Conservation (phyloP, 2,888 invertebrate genomes). For the Torymus tubicola region DNA sequence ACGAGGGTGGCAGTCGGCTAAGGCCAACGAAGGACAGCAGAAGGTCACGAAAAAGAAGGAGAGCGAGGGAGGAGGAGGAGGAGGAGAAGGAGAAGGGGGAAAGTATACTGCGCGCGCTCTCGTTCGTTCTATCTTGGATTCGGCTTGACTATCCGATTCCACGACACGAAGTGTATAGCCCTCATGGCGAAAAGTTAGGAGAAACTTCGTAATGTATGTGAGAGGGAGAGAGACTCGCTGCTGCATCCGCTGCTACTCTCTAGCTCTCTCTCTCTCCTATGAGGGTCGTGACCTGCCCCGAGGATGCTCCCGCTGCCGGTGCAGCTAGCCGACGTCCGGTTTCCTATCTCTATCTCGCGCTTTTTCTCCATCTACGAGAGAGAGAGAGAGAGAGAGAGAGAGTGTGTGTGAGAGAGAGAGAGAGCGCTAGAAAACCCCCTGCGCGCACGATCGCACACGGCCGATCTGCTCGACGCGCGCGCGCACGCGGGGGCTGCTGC, state of each 20-base stretch:
- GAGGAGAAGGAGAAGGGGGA: neutral
- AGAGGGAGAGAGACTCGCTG: slow-evolving; percentile 61
- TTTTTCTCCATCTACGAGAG: slow-evolving; percentile 29
- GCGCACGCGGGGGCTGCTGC: no score
- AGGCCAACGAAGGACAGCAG: slow-evolving; percentile 10
- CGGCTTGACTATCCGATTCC: slow-evolving; percentile 50
- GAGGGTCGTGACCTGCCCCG: slow-evolving; percentile 70
- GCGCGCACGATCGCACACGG: slow-evolving; percentile 38
- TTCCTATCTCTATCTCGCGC: slow-evolving; percentile 54
- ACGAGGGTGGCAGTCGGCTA: neutral
- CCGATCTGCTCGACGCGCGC: slow-evolving; percentile 24
- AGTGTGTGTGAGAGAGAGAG: no score
- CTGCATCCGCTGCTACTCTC: slow-evolving; percentile 66
- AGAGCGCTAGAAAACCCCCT: slow-evolving; percentile 10
- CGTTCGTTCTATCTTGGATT: neutral
- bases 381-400: no score
- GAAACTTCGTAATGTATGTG: slow-evolving; percentile 73
- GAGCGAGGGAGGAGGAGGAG: neutral
- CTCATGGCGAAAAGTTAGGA: slow-evolving; percentile 67
- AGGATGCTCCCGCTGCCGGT: slow-evolving; percentile 52
- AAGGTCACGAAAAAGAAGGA: slow-evolving; percentile 6
- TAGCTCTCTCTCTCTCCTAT: slow-evolving; percentile 61
- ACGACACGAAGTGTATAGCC: slow-evolving; percentile 38
- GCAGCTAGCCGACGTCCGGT: slow-evolving; percentile 45
- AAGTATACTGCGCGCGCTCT: slow-evolving; percentile 29